Percentiles rank a stretch among this genome's conserved stretches.
phyloP scores from a whole-genome alignment of 2,113 vertebrate species.

The Phalacrocorax carbo region DNA sequence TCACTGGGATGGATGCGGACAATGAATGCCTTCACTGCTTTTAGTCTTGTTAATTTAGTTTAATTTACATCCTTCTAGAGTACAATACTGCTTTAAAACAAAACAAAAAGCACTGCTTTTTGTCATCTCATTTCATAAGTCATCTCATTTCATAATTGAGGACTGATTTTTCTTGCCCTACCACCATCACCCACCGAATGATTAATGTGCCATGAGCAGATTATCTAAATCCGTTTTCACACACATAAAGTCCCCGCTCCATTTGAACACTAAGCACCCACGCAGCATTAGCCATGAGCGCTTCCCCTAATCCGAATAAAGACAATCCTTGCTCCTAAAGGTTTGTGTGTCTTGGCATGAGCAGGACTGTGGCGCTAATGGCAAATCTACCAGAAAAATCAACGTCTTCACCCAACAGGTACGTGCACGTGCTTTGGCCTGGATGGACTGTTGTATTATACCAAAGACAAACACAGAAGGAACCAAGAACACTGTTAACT shows the following conservation, averaged over 20 bases:
- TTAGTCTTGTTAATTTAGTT: background rate
- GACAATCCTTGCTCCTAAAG: background rate
- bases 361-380: background rate
- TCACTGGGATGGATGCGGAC: background rate
- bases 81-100: background rate
- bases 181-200: background rate
- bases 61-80: background rate
- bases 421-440: background rate
- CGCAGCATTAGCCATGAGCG: accelerated
- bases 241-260: background rate
- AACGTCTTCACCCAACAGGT: background rate
- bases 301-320: background rate
- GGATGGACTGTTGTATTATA: background rate
- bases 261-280: background rate
- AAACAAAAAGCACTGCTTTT: background rate
- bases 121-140: background rate
- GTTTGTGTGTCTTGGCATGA: background rate
- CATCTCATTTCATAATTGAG: background rate
- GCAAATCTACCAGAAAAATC: background rate
- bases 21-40: background rate
- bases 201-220: background rate
- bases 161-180: background rate
- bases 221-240: background rate
- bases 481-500: background rate
- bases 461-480: background rate